Evolutionary conservation across 2,888 invertebrate species (phyloP).

Genomic region (Andrena praecox): DNA sequence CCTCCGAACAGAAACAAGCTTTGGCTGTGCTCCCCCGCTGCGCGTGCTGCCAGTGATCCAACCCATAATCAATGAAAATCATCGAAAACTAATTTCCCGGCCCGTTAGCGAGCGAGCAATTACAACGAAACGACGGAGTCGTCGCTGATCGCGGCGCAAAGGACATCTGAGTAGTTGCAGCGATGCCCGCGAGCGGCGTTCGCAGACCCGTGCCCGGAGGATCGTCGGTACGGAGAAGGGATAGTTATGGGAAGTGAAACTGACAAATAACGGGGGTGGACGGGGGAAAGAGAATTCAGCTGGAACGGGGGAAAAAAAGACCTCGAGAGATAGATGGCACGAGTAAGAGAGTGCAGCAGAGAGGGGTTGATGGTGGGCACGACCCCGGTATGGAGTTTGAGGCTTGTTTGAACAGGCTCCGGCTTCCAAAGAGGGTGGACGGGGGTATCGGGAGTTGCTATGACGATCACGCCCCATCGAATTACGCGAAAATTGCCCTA

Average conservation of each 20-base stretch:
- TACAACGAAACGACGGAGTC: slow-evolving; percentile 68
- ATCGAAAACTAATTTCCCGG: slow-evolving; percentile 3
- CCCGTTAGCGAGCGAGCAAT: slow-evolving; percentile 67
- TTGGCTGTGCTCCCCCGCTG: too few relatives aligned
- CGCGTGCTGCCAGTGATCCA: too few relatives aligned
- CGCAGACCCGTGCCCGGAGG: slow-evolving; percentile 38
- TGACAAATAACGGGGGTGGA: slow-evolving; percentile 40
- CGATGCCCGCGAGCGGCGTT: slow-evolving; percentile 62
- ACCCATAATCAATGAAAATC: background rate
- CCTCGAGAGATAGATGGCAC: slow-evolving; percentile 14
- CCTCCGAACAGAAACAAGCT: too few relatives aligned
- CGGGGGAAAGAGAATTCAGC: slow-evolving; percentile 38
- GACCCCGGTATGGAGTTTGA: slow-evolving; percentile 74
- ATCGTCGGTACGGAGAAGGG: slow-evolving; percentile 39
- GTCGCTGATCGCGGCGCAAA: slow-evolving; percentile 39
- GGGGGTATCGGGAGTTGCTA: slow-evolving; percentile 81
- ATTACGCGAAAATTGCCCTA: slow-evolving; percentile 84
- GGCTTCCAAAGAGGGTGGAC: slow-evolving; percentile 79
- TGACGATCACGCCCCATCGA: slow-evolving; percentile 84
- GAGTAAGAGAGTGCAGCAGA: slow-evolving; percentile 42
- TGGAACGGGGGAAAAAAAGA: slow-evolving; percentile 44
- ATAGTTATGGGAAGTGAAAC: slow-evolving; percentile 50
- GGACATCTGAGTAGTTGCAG: slow-evolving; percentile 75
- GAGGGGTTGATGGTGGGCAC: slow-evolving; percentile 59
- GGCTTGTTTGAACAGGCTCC: slow-evolving; percentile 84